Evolutionary conservation across 1,140 invertebrate species (phyloP), one percentile per base, ranked within the genome.

Genomic region (Stenopsyche tienmushanensis): DNA sequence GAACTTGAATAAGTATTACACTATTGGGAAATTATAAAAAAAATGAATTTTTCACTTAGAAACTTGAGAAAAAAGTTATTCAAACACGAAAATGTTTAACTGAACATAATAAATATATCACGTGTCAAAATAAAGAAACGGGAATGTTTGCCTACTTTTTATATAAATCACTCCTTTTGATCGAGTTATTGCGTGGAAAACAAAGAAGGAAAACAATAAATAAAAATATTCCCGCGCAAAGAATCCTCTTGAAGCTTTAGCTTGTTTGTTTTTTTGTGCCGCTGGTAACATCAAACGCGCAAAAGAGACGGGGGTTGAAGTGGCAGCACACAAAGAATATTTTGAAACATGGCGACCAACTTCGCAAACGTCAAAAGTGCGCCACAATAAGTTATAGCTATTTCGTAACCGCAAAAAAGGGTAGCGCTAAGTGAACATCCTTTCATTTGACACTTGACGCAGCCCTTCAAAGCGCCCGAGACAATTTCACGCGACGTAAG

Each of bases 181-280:
- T 57, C 54, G 54, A 57, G 39, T 57, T 57, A 57, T 57, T 57
- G 54, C 54, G 54, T 18, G 15, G 23, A 26, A 29, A 13, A 21
- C 54, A 26, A 57, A 29, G 39, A 57, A 42, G 26, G 54, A 57
- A 57, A 57, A 57, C 54, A 57, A 57, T 57, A 57, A 57, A 57
- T 57, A 57, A 7, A 34, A 34, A 34, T 34, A 57, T 57, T 15
- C 54, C 17, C 47, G 47, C 10, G 21, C 15, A 15, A 10, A 20
- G 47, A 50, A 20, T 21, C n/a, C 47, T 13, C n/a, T 34, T 34
- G 17, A 18, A 23, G n/a, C 21, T 50, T 50, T 50, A 9, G 17
- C 17, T 3, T 50, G 21, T 50, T 50, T 50, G 15, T 50, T 50
- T 50, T 50, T 50, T 50, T 20, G 47, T n/a, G n/a, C n/a, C 47